Percentiles rank a stretch among this genome's conserved stretches.
phyloP scores from a whole-genome alignment of 2,888 invertebrate species.

The Spisula subtruncata region DNA sequence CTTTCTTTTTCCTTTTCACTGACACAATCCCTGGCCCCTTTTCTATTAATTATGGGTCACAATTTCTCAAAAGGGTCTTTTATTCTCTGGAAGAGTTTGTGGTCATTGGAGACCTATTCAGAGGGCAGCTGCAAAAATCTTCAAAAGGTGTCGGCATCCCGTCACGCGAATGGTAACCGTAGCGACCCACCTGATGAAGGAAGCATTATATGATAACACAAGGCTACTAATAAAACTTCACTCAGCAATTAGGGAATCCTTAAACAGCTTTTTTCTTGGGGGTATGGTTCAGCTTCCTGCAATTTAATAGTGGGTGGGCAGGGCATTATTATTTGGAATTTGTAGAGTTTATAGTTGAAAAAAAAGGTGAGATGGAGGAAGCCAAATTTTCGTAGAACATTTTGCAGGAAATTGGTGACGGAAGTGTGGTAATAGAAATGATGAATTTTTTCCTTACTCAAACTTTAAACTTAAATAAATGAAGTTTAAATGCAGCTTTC shows the following conservation, averaged over 20 bases:
- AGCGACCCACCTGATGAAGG: constrained; percentile 14
- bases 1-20: constrained; percentile 6
- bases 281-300: no score
- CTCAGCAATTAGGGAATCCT: not conserved
- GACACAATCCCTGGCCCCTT: constrained; percentile 10
- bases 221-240: not conserved
- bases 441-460: no score
- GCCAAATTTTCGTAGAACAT: no score
- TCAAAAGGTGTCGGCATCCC: constrained; percentile 27
- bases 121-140: constrained; percentile 11
- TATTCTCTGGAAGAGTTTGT: not conserved
- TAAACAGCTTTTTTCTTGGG: no score
- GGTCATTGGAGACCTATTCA: constrained; percentile 15
- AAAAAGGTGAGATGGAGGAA: no score
- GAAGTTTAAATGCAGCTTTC: no score
- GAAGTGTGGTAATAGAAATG: no score
- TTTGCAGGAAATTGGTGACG: no score
- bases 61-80: constrained; percentile 24
- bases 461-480: no score
- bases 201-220: not conserved
- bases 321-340: no score
- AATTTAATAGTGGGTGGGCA: no score
- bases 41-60: constrained; percentile 14
- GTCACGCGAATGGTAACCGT: not conserved
- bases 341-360: no score